Evolutionary conservation across 2,797 vertebrate species (phyloP).

Genomic region (Rhabdomys pumilio): DNA sequence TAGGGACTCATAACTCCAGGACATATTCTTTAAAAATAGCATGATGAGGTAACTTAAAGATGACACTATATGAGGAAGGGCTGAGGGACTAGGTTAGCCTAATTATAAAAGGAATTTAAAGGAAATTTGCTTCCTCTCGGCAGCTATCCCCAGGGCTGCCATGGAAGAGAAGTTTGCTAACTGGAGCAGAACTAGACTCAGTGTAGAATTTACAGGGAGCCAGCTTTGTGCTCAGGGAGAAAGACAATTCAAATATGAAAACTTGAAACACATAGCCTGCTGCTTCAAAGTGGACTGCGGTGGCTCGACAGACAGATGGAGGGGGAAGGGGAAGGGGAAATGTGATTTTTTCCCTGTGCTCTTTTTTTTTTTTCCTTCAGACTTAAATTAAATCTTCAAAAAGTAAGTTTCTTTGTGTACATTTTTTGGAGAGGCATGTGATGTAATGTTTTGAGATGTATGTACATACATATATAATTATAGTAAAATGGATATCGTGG

Average conservation of each 20-base stretch:
- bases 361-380: background rate
- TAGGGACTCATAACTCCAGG: background rate
- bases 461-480: background rate
- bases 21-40: slow-evolving; percentile 45
- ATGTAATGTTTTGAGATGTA: background rate
- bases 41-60: slow-evolving; percentile 54
- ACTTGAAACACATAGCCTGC: slow-evolving; percentile 23
- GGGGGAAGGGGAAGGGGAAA: background rate
- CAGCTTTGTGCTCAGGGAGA: slow-evolving; percentile 42
- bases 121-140: slow-evolving; percentile 61
- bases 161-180: slow-evolving; percentile 73
- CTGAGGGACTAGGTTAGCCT: slow-evolving; percentile 44
- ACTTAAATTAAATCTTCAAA: slow-evolving; percentile 30
- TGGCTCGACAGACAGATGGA: background rate
- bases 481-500: background rate
- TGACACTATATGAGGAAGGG: slow-evolving; percentile 4
- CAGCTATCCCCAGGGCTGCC: slow-evolving; percentile 54
- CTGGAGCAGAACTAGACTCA: slow-evolving; percentile 68
- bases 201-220: slow-evolving; percentile 52
- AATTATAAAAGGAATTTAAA: slow-evolving; percentile 66
- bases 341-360: background rate
- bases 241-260: slow-evolving; percentile 66
- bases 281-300: background rate
- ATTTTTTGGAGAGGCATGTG: background rate
- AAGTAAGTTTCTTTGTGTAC: background rate